Percentiles rank a stretch among this genome's conserved stretches.
These are phyloP conservation scores for Ecliptopera silaceata DNA, from an alignment of 2,888 invertebrate species.

Conservation along the genomic window DNA sequence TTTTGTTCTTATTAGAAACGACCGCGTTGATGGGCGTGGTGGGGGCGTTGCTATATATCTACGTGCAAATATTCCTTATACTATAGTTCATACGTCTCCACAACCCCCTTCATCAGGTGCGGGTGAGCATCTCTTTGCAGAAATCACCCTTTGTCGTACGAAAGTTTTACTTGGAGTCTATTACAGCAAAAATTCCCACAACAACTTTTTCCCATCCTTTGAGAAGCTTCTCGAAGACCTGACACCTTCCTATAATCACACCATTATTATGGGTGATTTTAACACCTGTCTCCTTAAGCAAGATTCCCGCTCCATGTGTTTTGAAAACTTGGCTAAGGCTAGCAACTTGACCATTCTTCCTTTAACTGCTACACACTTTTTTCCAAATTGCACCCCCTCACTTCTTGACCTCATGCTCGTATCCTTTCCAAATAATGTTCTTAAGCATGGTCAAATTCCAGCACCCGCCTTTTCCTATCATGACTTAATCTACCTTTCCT, in stretches of 20 bases:
- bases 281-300: background rate
- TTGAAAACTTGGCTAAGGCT: background rate
- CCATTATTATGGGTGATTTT: background rate
- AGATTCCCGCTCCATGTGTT: background rate
- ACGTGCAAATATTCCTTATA: constrained; percentile 1
- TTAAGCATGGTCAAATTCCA: background rate
- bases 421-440: background rate
- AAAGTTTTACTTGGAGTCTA: constrained; percentile 6
- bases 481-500: background rate
- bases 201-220: background rate
- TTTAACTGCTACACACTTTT: background rate
- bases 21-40: background rate
- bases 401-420: constrained; percentile 2
- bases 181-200: background rate
- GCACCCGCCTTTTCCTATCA: constrained; percentile 2
- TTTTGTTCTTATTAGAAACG: background rate
- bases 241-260: background rate
- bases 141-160: background rate
- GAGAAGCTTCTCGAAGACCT: constrained; percentile 1
- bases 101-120: background rate
- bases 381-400: background rate
- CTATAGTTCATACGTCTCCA: background rate
- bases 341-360: constrained; percentile 1
- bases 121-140: background rate
- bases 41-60: background rate